Evolutionary conservation across 2,797 vertebrate species (phyloP), one percentile per base, ranked within the genome.

Genomic region (Pseudomugil tenellus): DNA sequence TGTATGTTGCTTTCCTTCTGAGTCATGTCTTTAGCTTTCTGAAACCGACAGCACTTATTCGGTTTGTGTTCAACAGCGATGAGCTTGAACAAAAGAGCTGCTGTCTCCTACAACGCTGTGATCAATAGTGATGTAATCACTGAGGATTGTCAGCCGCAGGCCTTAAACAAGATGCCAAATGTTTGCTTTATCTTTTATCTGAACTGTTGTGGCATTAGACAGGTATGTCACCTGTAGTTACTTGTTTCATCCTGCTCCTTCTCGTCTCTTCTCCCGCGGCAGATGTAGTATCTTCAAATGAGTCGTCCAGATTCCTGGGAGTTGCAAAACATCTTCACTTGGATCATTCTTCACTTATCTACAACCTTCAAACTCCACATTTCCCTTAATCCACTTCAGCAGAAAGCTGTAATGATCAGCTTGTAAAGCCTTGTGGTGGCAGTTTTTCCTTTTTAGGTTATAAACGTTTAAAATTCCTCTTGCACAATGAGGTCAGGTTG

Each of bases 171-270:
- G 10, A 23, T 23, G 11, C 46, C 43, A 21, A n/a, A 3, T 48
- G n/a, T 48, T 48, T 23, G 9, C 46, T 48, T 48, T 23, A 19
- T 21, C 21, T 48, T 23, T 23, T 10, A 23, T 48, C 21, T 48
- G 46, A 61, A 32, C 9, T 48, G 46, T 25, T 10, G 9, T 49
- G 37, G 11, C 25, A 5, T 46, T 56, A 48, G 6, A 25, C 39
- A 48, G 9, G 16, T 14, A 23, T 41, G 25, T 39, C 12, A n/a
- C 51, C 10, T 39, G 35, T 8, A 59, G 7, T 59, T 67, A 58
- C 46, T 58, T 23, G n/a, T 37, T 58, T 67, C 46, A 52, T 52
- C 26, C 25, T 46, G 54, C 21, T 51, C 14, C 31, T 13, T 37
- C 31, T 55, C 8, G 26, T 23, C 52, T 55, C 51, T 23, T 55